Percentiles rank a stretch among this genome's conserved stretches.
Evolutionary conservation across 2,113 vertebrate genomes (phyloP).

Genomic region (Anser cygnoides): DNA sequence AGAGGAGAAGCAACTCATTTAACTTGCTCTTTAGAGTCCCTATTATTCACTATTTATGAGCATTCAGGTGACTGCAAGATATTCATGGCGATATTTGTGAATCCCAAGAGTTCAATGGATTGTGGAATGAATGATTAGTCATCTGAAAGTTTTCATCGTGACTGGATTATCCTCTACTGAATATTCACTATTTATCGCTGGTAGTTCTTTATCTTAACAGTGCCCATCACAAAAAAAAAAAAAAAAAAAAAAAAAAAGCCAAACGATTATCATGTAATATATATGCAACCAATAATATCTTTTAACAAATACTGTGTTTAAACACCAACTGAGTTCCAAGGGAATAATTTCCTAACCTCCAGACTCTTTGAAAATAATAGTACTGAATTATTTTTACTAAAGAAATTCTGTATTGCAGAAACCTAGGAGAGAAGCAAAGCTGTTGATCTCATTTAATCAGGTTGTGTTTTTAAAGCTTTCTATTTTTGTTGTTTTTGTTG

Average conservation of each 20-base stretch:
- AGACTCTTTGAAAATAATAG: neutral
- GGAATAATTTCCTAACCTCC: neutral
- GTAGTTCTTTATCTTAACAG: neutral
- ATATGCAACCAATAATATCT: neutral
- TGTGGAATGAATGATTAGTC: neutral
- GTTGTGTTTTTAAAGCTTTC: neutral
- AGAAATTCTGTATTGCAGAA: neutral
- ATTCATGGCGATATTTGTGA: neutral
- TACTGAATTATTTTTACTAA: neutral
- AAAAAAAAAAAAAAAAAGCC: neutral
- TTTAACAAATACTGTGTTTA: neutral
- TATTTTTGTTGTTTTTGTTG: neutral
- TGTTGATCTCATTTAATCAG: neutral
- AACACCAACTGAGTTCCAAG: neutral
- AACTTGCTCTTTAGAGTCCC: neutral
- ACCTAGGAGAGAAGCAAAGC: neutral
- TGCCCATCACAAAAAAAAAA: neutral
- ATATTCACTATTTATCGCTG: conserved; percentile 2
- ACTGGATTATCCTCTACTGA: neutral
- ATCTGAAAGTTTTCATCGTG: neutral
- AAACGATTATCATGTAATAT: neutral
- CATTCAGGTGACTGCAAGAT: neutral
- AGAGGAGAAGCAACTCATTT: neutral
- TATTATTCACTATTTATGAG: conserved; percentile 13
- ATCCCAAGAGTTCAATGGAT: conserved; percentile 7